Evolutionary conservation across 2,113 vertebrate genomes (phyloP).

Genomic region (Ploceus nigricollis): DNA sequence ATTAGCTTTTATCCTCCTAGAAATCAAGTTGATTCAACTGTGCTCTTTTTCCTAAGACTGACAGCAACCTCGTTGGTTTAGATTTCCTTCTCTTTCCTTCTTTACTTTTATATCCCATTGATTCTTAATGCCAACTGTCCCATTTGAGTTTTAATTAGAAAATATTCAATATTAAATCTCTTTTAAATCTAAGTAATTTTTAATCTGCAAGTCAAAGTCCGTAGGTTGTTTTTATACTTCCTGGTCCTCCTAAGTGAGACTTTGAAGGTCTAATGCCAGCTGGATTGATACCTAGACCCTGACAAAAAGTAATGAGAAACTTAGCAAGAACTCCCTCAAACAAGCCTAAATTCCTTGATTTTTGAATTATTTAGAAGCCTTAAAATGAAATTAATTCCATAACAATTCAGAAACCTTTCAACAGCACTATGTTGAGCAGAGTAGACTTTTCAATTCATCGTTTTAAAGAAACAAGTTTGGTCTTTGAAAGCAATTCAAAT

Average conservation of each 20-base stretch:
- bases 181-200: background rate
- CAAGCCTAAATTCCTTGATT: background rate
- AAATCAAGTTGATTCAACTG: background rate
- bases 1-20: background rate
- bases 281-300: background rate
- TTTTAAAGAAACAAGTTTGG: background rate
- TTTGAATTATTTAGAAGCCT: background rate
- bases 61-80: background rate
- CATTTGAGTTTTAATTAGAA: background rate
- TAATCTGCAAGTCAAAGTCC: background rate
- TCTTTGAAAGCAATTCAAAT: background rate
- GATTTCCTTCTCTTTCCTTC: background rate
- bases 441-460: background rate
- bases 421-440: background rate
- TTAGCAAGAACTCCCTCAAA: background rate
- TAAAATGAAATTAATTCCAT: background rate
- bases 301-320: background rate
- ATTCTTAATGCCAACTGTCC: background rate
- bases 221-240: background rate
- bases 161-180: background rate
- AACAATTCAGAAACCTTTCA: background rate
- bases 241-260: background rate
- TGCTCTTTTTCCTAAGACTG: background rate
- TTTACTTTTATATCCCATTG: background rate
- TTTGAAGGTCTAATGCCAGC: background rate